Percentiles rank a stretch among this genome's conserved stretches.
These are phyloP conservation scores for Macaria notata DNA, from an alignment of 2,888 invertebrate genomes.

Conservation along the genomic window DNA sequence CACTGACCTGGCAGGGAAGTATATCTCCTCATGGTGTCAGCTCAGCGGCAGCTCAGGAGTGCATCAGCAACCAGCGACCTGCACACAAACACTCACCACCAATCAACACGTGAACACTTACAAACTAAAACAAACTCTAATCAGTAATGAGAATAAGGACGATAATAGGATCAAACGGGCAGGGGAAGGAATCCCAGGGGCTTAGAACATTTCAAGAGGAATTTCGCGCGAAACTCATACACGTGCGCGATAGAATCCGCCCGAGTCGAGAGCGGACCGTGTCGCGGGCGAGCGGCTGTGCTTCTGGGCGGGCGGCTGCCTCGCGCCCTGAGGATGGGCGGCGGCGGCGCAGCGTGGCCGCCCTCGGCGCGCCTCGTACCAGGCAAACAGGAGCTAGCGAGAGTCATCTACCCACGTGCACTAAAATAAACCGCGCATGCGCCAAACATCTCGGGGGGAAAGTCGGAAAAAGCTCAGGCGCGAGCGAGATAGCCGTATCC, in stretches of 20 bases:
- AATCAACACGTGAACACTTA: slow-evolving; percentile 48
- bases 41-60: slow-evolving; percentile 44
- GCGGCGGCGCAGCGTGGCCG: slow-evolving; percentile 77
- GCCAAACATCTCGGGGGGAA: slow-evolving; percentile 53
- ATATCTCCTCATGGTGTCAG: slow-evolving; percentile 63
- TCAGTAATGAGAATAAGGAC: slow-evolving; percentile 27
- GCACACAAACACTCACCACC: slow-evolving; percentile 64
- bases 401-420: slow-evolving; percentile 65
- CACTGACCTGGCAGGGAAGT: slow-evolving; percentile 66
- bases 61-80: slow-evolving; percentile 63
- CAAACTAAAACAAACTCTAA: slow-evolving; percentile 40
- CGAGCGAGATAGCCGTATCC: slow-evolving; percentile 52
- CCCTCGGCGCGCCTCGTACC: slow-evolving; percentile 81
- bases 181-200: slow-evolving; percentile 21
- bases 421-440: slow-evolving; percentile 71
- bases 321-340: slow-evolving; percentile 62
- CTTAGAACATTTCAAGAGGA: slow-evolving; percentile 44
- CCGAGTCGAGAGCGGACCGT: slow-evolving; percentile 65
- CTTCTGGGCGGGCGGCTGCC: slow-evolving; percentile 74
- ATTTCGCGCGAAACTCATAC: slow-evolving; percentile 60
- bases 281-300: slow-evolving; percentile 65
- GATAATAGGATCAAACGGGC: slow-evolving; percentile 15
- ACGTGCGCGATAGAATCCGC: slow-evolving; percentile 58
- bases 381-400: slow-evolving; percentile 59
- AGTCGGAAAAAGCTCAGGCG: slow-evolving; percentile 61